Evolutionary conservation across 1,140 invertebrate genomes (phyloP).

Genomic region (Pogonus chalceus): DNA sequence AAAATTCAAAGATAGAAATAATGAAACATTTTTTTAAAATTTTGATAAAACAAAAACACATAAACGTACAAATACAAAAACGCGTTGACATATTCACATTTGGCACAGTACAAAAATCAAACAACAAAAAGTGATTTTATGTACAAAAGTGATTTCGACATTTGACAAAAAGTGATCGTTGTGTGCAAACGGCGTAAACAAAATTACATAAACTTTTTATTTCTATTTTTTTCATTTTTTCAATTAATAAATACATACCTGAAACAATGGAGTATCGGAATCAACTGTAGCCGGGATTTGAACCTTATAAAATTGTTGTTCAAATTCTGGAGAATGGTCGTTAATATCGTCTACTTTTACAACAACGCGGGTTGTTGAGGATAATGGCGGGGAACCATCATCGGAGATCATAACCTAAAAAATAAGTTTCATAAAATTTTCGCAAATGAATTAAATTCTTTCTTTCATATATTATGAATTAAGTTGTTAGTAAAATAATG

Average conservation of each 20-base stretch:
- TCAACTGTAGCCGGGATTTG: conserved; percentile 54
- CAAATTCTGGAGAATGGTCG: conserved; percentile 73
- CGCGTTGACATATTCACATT: no score
- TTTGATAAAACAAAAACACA: no score
- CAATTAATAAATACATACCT: conserved; percentile 37
- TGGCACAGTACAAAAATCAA: no score
- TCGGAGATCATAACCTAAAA: conserved; percentile 65
- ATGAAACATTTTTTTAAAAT: no score
- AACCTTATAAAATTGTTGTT: conserved; percentile 70
- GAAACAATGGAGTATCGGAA: conserved; percentile 50
- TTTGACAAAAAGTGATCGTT: not conserved
- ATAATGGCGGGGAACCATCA: conserved; percentile 61
- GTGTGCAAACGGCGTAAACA: not conserved
- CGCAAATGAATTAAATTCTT: no score
- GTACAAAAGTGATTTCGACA: not conserved
- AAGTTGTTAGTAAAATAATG: no score
- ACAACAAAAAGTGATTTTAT: not conserved
- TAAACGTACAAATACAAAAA: no score
- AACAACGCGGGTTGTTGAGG: conserved; percentile 73
- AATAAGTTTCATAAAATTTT: not conserved
- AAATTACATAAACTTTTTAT: not conserved
- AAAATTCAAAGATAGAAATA: no score
- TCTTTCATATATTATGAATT: not conserved
- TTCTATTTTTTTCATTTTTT: not conserved
- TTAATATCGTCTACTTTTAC: conserved; percentile 75